Percentiles rank a stretch among this genome's conserved stretches.
Evolutionary conservation across 2,797 vertebrate species (phyloP).

Genomic region (Hemitrygon akajei): DNA sequence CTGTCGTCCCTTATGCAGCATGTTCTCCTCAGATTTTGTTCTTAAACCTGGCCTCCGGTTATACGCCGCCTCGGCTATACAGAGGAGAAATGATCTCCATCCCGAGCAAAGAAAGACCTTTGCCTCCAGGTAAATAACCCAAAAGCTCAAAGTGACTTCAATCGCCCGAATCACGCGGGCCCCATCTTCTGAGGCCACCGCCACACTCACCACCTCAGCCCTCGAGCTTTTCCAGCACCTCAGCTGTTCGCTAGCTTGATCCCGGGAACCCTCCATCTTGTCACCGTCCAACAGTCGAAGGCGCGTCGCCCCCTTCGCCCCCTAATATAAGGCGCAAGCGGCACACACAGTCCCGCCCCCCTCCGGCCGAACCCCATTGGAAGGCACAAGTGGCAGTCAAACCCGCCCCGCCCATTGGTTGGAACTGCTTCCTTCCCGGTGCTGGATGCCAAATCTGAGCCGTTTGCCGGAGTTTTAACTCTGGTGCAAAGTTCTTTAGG

Average conservation of each 20-base stretch:
- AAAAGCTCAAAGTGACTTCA: background rate
- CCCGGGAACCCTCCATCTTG: background rate
- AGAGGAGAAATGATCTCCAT: too few species aligned
- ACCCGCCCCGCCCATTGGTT: background rate
- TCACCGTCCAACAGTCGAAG: too few species aligned
- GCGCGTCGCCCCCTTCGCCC: fast-evolving
- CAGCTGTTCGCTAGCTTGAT: background rate
- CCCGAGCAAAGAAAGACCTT: background rate
- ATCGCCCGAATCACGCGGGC: background rate
- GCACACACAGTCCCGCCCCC: too few species aligned
- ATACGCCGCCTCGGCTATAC: background rate
- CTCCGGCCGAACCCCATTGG: background rate
- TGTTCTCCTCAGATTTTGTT: too few species aligned
- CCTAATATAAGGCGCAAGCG: background rate
- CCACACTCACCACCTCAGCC: background rate
- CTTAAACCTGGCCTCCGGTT: too few species aligned
- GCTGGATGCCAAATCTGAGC: too few species aligned
- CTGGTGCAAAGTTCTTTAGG: too few species aligned
- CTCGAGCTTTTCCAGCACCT: background rate
- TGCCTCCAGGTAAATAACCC: background rate
- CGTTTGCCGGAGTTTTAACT: too few species aligned
- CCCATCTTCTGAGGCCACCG: background rate
- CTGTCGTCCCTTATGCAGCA: too few species aligned
- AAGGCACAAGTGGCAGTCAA: too few species aligned
- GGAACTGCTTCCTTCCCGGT: background rate